These are phyloP conservation scores for Drosophila seguyi DNA, from an alignment of 1,140 invertebrate species.

Conservation along the genomic window DNA sequence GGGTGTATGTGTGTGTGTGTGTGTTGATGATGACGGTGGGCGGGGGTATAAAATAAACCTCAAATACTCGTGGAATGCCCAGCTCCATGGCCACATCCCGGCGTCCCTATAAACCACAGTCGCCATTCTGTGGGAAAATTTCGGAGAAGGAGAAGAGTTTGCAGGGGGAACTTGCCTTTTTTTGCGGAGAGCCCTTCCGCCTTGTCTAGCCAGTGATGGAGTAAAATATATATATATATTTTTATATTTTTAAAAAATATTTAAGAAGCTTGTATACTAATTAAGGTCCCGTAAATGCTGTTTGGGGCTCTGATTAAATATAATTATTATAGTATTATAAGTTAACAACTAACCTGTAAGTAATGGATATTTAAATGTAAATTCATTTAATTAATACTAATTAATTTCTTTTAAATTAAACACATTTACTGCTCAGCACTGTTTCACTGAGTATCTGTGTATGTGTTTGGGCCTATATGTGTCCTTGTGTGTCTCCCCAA, in stretches of 20 bases:
- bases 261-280: neutral
- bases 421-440: neutral
- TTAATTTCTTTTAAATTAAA: neutral
- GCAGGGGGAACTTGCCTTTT: conserved; percentile 10
- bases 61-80: conserved; percentile 77
- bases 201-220: conserved; percentile 16
- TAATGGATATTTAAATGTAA: neutral
- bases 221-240: neutral
- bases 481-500: neutral
- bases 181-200: conserved; percentile 11
- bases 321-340: neutral
- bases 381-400: neutral
- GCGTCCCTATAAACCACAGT: conserved; percentile 19
- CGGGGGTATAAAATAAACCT: conserved; percentile 79
- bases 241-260: too few relatives aligned
- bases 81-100: conserved; percentile 2
- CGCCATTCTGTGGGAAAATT: conserved; percentile 3
- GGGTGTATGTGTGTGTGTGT: conserved; percentile 7
- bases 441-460: neutral
- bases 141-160: neutral
- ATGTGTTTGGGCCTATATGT: neutral
- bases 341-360: too few relatives aligned
- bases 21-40: conserved; percentile 3
- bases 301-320: too few relatives aligned
- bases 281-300: too few relatives aligned